Evolutionary conservation across 2,888 invertebrate genomes (phyloP).

Genomic region (Dugesia japonica): DNA sequence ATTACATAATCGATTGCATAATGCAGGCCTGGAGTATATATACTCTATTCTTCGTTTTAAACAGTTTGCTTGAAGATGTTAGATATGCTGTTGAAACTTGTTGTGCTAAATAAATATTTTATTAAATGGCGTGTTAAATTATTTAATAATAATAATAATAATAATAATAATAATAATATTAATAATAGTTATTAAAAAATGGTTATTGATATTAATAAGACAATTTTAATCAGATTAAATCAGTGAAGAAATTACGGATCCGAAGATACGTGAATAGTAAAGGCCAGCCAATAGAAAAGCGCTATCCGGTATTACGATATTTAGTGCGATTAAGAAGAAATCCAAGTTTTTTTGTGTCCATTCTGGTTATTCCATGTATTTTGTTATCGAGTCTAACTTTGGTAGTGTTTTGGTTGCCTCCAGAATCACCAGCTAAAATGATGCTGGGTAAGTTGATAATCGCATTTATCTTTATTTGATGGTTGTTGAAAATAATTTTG

Average conservation of each 20-base stretch:
- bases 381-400: constrained; percentile 47
- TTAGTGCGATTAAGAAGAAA: constrained; percentile 31
- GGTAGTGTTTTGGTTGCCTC: constrained; percentile 49
- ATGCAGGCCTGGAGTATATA: too few relatives aligned
- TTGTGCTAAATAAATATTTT: neutral
- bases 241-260: constrained; percentile 11
- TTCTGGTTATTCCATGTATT: constrained; percentile 48
- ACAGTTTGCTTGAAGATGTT: too few relatives aligned
- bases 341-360: constrained; percentile 44
- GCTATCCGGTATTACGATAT: constrained; percentile 24
- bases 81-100: too few relatives aligned
- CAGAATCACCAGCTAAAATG: constrained; percentile 49
- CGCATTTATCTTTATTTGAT: too few relatives aligned
- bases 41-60: too few relatives aligned
- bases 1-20: too few relatives aligned
- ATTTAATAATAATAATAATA: too few relatives aligned
- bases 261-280: neutral
- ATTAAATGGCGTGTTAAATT: neutral
- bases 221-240: constrained; percentile 27
- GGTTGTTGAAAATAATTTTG: too few relatives aligned
- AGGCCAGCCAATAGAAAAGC: neutral
- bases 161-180: too few relatives aligned
- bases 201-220: neutral
- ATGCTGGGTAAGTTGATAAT: constrained; percentile 38
- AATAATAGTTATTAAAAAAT: too few relatives aligned